A percentile compares a stretch with the other conserved stretches of the same genome.
Conservation (phyloP, 2,888 invertebrate genomes). For the Koerneria pararmatus region DNA sequence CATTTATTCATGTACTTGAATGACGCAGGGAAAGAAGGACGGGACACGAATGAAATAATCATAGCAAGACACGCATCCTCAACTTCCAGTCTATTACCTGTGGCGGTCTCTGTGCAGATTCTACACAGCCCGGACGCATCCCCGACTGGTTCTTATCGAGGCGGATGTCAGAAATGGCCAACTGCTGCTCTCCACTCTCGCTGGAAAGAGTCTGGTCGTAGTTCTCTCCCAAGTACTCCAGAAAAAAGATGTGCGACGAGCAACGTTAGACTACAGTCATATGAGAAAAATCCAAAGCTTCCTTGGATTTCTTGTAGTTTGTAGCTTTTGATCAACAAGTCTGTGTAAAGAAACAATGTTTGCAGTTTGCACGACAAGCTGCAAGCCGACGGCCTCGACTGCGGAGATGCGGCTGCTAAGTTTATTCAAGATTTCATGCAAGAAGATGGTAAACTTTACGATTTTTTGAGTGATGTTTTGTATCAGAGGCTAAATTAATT, state of each 20-base stretch:
- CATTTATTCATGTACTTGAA: not conserved
- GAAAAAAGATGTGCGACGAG: slow-evolving; percentile 28
- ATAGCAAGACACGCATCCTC: too few relatives aligned
- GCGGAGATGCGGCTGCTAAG: slow-evolving; percentile 43
- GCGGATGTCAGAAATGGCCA: slow-evolving; percentile 29
- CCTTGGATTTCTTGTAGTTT: not conserved
- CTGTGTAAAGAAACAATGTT: not conserved
- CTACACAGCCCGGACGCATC: slow-evolving; percentile 34
- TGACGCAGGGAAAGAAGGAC: too few relatives aligned
- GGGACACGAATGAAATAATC: too few relatives aligned
- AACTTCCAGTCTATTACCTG: too few relatives aligned
- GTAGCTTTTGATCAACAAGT: too few relatives aligned
- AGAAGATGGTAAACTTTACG: slow-evolving; percentile 26
- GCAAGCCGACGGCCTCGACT: slow-evolving; percentile 50
- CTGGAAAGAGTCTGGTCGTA: slow-evolving; percentile 22
- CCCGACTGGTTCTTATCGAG: slow-evolving; percentile 35
- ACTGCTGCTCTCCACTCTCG: slow-evolving; percentile 26
- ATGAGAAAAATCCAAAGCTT: not conserved
- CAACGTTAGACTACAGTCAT: slow-evolving; percentile 28
- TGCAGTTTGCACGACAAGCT: slow-evolving; percentile 38
- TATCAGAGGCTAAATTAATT: too few relatives aligned
- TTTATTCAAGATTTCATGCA: slow-evolving; percentile 38
- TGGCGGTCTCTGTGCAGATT: slow-evolving; percentile 21
- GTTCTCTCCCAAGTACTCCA: slow-evolving; percentile 26
- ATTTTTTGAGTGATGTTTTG: too few relatives aligned